A percentile compares a stretch with the other conserved stretches of the same genome.
Conservation (phyloP, 1,140 invertebrate genomes). For the Halictus rubicundus region DNA sequence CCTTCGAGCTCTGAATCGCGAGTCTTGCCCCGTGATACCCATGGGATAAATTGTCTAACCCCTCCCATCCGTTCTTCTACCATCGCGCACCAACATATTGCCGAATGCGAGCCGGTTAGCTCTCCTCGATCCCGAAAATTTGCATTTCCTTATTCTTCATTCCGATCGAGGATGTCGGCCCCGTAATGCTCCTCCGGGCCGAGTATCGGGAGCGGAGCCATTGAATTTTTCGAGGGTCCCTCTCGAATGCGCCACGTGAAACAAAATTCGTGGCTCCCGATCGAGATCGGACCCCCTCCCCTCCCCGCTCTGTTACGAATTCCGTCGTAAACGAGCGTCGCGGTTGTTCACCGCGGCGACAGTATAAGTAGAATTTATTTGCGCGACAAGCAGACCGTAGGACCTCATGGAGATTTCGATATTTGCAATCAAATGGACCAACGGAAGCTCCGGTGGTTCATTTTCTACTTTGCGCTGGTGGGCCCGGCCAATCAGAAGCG, state of each 20-base stretch:
- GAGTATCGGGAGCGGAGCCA: conserved; percentile 19
- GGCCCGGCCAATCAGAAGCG: too few species aligned
- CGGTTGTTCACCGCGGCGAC: too few species aligned
- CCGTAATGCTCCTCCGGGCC: conserved; percentile 16
- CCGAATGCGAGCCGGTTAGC: conserved; percentile 49
- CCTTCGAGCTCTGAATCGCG: conserved; percentile 51
- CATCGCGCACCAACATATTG: conserved; percentile 32
- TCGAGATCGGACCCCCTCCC: background rate
- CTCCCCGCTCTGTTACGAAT: background rate
- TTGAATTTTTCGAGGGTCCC: conserved; percentile 28
- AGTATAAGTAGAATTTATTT: too few species aligned
- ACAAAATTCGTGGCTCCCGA: conserved; percentile 8
- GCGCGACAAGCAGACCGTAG: too few species aligned
- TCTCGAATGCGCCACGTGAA: conserved; percentile 15
- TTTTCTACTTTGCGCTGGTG: too few species aligned
- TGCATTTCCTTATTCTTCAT: conserved; percentile 36
- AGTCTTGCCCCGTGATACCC: conserved; percentile 46
- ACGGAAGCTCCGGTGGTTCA: too few species aligned
- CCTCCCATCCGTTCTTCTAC: conserved; percentile 4
- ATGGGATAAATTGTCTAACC: conserved; percentile 62
- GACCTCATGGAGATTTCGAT: too few species aligned
- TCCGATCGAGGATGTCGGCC: conserved; percentile 7
- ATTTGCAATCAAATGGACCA: too few species aligned
- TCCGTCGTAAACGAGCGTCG: background rate
- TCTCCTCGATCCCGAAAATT: conserved; percentile 43